Conservation (phyloP, 2,888 invertebrate species). For the Phytoseiulus persimilis region DNA sequence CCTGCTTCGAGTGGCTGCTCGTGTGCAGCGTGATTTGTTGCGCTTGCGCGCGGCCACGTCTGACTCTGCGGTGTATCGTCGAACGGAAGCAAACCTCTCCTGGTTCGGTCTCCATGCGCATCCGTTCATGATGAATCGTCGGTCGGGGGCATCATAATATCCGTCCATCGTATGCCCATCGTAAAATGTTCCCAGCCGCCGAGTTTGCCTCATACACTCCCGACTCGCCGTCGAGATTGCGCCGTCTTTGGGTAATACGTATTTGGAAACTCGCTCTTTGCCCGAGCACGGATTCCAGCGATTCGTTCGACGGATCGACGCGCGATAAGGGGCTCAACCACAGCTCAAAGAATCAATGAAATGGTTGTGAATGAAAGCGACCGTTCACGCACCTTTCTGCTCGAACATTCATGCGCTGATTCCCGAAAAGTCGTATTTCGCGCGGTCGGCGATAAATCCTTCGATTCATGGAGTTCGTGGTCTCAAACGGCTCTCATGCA, state of each 20-base stretch:
- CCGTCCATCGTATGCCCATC: background rate
- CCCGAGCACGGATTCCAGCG: too few relatives aligned
- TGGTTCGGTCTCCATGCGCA: background rate
- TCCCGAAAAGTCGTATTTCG: background rate
- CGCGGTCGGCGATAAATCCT: background rate
- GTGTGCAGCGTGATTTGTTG: background rate
- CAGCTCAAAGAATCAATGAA: background rate
- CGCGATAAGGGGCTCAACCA: background rate
- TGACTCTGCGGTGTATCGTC: background rate
- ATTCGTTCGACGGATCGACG: background rate
- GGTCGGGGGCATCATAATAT: background rate
- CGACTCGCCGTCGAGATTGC: background rate
- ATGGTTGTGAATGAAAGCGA: background rate
- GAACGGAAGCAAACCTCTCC: background rate
- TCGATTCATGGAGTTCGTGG: background rate
- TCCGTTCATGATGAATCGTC: background rate
- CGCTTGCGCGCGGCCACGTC: background rate
- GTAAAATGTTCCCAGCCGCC: background rate
- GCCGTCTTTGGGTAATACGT: background rate
- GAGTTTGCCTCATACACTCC: background rate
- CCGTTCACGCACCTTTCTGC: background rate
- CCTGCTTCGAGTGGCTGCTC: background rate
- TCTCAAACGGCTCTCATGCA: background rate
- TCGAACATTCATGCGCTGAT: background rate
- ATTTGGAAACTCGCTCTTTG: background rate